phyloP scores from a whole-genome alignment of 2,888 invertebrate genomes.

The Ptilodon capucinus region DNA sequence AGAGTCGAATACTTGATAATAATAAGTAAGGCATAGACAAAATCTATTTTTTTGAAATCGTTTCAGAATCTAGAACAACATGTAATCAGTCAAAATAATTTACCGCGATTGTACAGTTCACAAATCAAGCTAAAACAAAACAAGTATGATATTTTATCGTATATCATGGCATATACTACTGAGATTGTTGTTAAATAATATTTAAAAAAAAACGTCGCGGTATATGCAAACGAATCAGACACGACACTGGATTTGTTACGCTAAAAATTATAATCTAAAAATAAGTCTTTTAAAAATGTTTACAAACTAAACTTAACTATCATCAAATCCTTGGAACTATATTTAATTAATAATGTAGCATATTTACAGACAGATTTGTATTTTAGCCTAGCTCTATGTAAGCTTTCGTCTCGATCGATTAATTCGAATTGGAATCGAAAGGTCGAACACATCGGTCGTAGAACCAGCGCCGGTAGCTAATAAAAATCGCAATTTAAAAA shows the following conservation, averaged over 20 bases:
- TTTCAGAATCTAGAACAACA: background rate
- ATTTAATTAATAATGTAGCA: slow-evolving; percentile 36
- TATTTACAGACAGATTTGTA: slow-evolving; percentile 40
- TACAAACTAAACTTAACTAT: slow-evolving; percentile 52
- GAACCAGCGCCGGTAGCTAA: slow-evolving; percentile 6
- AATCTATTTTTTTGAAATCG: too few relatives aligned
- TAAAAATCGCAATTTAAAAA: slow-evolving; percentile 15
- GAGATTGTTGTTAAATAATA: background rate
- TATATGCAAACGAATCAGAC: slow-evolving; percentile 7
- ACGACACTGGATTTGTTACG: slow-evolving; percentile 44
- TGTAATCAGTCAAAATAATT: background rate
- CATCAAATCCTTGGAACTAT: slow-evolving; percentile 69
- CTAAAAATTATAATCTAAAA: slow-evolving; percentile 45
- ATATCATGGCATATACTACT: background rate
- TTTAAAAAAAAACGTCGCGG: slow-evolving; percentile 4
- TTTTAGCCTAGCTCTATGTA: slow-evolving; percentile 9
- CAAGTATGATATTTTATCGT: background rate
- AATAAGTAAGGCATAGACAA: background rate
- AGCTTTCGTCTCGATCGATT: slow-evolving; percentile 18
- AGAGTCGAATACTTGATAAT: background rate
- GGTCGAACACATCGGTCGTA: background rate
- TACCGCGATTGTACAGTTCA: background rate
- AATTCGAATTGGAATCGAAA: slow-evolving; percentile 31
- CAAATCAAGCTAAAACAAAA: background rate
- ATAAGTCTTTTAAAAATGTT: slow-evolving; percentile 75